These are phyloP conservation scores for Onychostruthus taczanowskii DNA, from an alignment of 2,113 vertebrate species.

Conservation along the genomic window DNA sequence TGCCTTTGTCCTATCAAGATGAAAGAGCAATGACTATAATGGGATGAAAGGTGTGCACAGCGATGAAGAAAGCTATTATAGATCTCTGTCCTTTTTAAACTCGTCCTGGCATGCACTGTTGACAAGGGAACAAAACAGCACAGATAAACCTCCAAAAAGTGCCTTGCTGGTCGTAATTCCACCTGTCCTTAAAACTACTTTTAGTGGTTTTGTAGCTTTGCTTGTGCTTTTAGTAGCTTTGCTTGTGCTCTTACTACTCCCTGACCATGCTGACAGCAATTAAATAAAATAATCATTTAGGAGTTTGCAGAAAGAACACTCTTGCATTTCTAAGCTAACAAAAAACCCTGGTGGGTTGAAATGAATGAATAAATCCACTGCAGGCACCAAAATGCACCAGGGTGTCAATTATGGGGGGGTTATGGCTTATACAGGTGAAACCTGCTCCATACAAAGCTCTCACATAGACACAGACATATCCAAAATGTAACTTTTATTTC, in stretches of 20 bases:
- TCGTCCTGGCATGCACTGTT: slow-evolving; percentile 70
- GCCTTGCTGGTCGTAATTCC: not conserved
- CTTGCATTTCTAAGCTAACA: not conserved
- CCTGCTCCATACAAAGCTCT: not conserved
- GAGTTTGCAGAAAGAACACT: not conserved
- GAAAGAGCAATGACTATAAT: slow-evolving; percentile 69
- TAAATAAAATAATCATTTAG: not conserved
- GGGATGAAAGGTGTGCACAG: slow-evolving; percentile 76
- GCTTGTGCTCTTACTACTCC: not conserved
- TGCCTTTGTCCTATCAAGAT: slow-evolving; percentile 77
- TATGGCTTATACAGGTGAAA: not conserved
- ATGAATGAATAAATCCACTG: not conserved
- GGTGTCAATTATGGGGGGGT: not conserved
- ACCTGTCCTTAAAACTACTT: slow-evolving; percentile 3
- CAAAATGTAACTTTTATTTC: not conserved
- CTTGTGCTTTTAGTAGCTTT: not conserved
- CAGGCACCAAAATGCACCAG: rapidly evolving
- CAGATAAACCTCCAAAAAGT: slow-evolving; percentile 41
- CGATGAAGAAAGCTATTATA: slow-evolving; percentile 68
- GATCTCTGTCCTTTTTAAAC: slow-evolving; percentile 70
- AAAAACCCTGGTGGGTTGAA: not conserved
- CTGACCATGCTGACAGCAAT: not conserved
- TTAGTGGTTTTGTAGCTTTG: not conserved
- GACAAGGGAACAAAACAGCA: slow-evolving; percentile 58
- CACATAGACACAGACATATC: not conserved